Base-by-base conservation (phyloP, 2,888 invertebrate genomes). In the Agrotis puta region DNA sequence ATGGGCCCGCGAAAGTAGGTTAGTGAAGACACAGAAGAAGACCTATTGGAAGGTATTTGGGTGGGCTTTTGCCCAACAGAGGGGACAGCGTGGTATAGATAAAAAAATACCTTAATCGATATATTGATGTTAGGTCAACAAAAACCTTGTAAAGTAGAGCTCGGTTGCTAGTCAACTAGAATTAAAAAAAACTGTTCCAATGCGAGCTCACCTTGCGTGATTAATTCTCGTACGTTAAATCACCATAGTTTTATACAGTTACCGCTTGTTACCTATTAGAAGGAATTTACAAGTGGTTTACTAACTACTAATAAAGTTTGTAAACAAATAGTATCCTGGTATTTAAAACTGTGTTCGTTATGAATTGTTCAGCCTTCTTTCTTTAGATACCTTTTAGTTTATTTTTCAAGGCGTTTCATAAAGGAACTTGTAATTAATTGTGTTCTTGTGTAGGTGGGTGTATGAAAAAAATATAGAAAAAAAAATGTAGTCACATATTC, bases 211-310 rank as follows among this genome's bases (percentile, higher is more conserved):
- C 64, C 43, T 80, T 47, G 85, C 83, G 85, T 83, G 83, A 65
- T 80, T 65, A 71, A 54, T 62, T 57, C 61, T 58, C 62, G 63
- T 83, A 80, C 56, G 62, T 77, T 77, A 74, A 58, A 67, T 24
- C 48, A 53, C 43, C 69, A 75, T 71, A 83, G 73, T 84, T 84
- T 82, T 63, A 76, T 66, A 82, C 69, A 64, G 74, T 82, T 74
- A 84, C 70, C 63, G 77, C 64, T 74, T 82, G 72, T 71, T 70
- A 48, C 68, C 68, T 66, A 66, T 73, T 71, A 77, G 9, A 58
- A 72, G 43, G 56, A 62, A 70, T 79, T 74, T 64, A 74, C 65
- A 83, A 83, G 84, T 84, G 82, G 77, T 84, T 83, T 65, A 81
- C 59, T 27, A 74, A 82, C 69, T 83, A 69, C 59, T 54, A 68